Evolutionary conservation across 2,888 invertebrate species (phyloP).

Genomic region (Anorthoa munda): DNA sequence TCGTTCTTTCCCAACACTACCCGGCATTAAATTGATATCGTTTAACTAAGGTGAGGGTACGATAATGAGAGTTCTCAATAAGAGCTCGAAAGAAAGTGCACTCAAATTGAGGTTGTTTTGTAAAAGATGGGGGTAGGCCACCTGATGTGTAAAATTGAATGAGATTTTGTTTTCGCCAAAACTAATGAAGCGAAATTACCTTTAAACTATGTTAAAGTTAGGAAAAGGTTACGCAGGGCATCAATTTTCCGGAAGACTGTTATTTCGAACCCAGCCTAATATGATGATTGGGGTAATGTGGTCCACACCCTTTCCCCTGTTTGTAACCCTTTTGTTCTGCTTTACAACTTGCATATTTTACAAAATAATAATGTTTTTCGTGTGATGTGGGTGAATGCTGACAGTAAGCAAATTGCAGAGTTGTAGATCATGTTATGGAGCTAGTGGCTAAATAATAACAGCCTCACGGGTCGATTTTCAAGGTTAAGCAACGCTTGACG

Average conservation of each 20-base stretch:
- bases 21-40: too few species aligned
- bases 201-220: constrained; percentile 51
- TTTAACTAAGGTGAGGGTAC: too few species aligned
- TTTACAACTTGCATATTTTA: constrained; percentile 56
- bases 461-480: too few species aligned
- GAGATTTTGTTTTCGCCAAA: constrained; percentile 53
- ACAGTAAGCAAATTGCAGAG: constrained; percentile 13
- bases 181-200: constrained; percentile 57
- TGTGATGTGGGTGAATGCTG: constrained; percentile 27
- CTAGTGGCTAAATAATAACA: too few species aligned
- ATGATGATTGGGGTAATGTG: constrained; percentile 55
- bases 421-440: background rate
- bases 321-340: constrained; percentile 55
- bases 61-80: too few species aligned
- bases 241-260: constrained; percentile 54
- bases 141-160: constrained; percentile 47
- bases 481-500: too few species aligned
- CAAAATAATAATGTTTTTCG: constrained; percentile 32
- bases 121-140: too few species aligned
- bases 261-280: constrained; percentile 54
- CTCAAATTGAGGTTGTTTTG: too few species aligned
- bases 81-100: too few species aligned
- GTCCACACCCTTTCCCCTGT: constrained; percentile 47
- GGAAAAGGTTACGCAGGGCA: constrained; percentile 37
- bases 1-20: too few species aligned